These are phyloP conservation scores for Arizona elegans DNA, from an alignment of 2,113 vertebrate genomes.

Conservation along the genomic window DNA sequence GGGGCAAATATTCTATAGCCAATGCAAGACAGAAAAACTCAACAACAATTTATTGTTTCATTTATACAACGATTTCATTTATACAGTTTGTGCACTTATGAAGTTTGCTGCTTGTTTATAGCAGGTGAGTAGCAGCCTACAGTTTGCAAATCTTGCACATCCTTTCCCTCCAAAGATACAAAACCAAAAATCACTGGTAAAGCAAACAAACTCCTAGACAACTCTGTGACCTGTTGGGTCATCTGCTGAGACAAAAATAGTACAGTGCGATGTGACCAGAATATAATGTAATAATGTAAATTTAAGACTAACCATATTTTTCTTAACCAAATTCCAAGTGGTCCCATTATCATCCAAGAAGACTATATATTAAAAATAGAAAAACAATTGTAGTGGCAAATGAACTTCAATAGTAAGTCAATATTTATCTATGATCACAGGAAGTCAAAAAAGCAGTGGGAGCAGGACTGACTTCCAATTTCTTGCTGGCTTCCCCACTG, in stretches of 20 bases:
- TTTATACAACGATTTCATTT: neutral
- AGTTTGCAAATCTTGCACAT: neutral
- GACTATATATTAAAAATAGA: neutral
- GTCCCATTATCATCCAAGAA: neutral
- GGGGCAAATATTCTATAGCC: neutral
- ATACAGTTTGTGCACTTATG: neutral
- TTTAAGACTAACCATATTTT: neutral
- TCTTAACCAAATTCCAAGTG: neutral
- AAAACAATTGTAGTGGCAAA: neutral
- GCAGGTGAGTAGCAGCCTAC: neutral
- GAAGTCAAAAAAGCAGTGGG: neutral
- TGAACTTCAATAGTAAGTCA: neutral
- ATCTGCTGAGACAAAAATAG: neutral
- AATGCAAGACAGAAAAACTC: neutral
- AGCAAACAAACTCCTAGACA: neutral
- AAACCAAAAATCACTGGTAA: neutral
- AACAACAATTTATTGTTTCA: neutral
- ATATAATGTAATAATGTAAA: neutral
- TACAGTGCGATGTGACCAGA: neutral
- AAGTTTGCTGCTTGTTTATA: neutral
- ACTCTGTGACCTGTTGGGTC: neutral
- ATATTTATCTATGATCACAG: neutral
- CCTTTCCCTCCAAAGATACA: neutral
- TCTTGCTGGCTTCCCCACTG: neutral
- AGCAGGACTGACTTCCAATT: neutral